Evolutionary conservation across 2,113 vertebrate genomes (phyloP).

Genomic region (Meriones unguiculatus): DNA sequence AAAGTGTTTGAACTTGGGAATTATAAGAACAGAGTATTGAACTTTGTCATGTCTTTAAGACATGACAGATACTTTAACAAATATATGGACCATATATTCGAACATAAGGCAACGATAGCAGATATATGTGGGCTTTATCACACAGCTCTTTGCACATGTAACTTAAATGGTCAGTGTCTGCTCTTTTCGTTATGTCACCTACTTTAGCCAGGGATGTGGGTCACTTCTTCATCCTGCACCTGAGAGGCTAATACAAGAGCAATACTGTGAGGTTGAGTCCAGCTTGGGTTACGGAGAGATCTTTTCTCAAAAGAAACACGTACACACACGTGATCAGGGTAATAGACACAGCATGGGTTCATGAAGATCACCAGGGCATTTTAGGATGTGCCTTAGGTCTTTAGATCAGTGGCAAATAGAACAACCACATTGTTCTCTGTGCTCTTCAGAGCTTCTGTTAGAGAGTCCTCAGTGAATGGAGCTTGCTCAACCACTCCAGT

Average conservation of each 20-base stretch:
- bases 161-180: conserved; percentile 10
- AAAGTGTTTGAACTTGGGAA: conserved; percentile 44
- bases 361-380: neutral
- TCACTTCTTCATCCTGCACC: neutral
- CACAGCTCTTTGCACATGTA: neutral
- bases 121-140: neutral
- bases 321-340: neutral
- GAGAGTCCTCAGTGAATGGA: conserved; percentile 29
- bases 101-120: neutral
- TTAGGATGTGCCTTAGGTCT: conserved; percentile 22
- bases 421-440: conserved; percentile 21
- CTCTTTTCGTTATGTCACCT: conserved; percentile 46
- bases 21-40: conserved; percentile 51
- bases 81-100: neutral
- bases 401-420: neutral
- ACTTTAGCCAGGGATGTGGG: neutral
- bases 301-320: neutral
- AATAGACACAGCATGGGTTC: conserved; percentile 11
- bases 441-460: neutral
- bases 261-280: neutral
- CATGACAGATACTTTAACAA: neutral
- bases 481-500: neutral
- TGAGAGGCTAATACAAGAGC: neutral
- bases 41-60: conserved; percentile 66
- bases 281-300: neutral